Conservation (phyloP, 2,888 invertebrate genomes). For the Phasia obesa region DNA sequence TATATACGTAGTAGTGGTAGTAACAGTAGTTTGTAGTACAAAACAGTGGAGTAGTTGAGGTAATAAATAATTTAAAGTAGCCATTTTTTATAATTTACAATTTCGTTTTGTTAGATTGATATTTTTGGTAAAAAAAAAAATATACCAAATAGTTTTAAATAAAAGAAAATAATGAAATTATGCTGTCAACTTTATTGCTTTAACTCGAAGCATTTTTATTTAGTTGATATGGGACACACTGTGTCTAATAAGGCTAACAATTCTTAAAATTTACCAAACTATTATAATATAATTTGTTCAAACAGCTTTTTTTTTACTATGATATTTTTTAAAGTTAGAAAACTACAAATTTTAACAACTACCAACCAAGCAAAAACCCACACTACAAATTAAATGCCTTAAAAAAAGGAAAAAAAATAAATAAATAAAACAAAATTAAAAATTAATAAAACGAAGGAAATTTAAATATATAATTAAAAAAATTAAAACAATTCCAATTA, state of each 20-base stretch:
- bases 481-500: slow-evolving; percentile 67
- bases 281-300: slow-evolving; percentile 63
- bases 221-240: not conserved
- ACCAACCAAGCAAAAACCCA: slow-evolving; percentile 76
- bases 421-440: slow-evolving; percentile 53
- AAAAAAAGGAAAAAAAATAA: slow-evolving; percentile 48
- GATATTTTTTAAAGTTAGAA: slow-evolving; percentile 63
- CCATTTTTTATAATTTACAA: slow-evolving; percentile 25
- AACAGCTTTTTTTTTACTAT: slow-evolving; percentile 55
- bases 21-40: slow-evolving; percentile 36
- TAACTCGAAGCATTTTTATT: not conserved
- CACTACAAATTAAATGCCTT: slow-evolving; percentile 69
- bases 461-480: slow-evolving; percentile 57
- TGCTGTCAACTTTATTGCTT: slow-evolving; percentile 2
- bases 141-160: not conserved
- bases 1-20: slow-evolving; percentile 12
- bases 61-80: slow-evolving; percentile 31
- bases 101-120: slow-evolving; percentile 18
- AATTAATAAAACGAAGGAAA: slow-evolving; percentile 74
- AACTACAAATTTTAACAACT: slow-evolving; percentile 73
- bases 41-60: slow-evolving; percentile 42
- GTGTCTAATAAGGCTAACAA: not conserved
- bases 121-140: not conserved
- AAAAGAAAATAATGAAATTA: not conserved
- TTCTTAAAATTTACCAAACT: slow-evolving; percentile 44